Evolutionary conservation across 1,140 invertebrate species (phyloP).

Genomic region (Drosophila littoralis): DNA sequence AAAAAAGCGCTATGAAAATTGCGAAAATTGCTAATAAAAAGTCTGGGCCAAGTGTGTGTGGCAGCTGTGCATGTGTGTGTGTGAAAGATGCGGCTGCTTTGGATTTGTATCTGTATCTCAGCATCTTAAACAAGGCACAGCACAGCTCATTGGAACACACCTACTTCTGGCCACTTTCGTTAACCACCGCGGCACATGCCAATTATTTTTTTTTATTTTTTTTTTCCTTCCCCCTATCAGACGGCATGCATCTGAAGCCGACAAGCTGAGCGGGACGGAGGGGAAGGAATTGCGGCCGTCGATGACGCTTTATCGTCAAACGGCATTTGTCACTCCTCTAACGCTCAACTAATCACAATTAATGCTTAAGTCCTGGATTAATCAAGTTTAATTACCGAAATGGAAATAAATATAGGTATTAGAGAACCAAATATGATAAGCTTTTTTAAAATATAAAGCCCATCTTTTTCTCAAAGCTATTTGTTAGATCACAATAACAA

Average conservation of each 20-base stretch:
- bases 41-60: conserved; percentile 25
- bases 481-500: no score
- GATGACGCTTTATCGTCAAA: not conserved
- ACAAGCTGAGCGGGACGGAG: not conserved
- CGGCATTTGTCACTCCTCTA: not conserved
- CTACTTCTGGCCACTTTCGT: conserved; percentile 64
- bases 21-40: conserved; percentile 77
- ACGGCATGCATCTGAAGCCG: conserved; percentile 52
- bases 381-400: not conserved
- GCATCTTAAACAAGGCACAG: conserved; percentile 42
- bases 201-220: conserved; percentile 44
- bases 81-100: conserved; percentile 49
- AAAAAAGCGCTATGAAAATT: conserved; percentile 55
- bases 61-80: conserved; percentile 24
- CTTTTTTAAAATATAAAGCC: no score
- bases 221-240: conserved; percentile 32
- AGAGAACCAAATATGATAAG: no score
- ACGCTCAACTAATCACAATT: not conserved
- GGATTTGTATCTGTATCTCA: conserved; percentile 52
- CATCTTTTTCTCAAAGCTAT: no score
- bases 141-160: conserved; percentile 42
- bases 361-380: not conserved
- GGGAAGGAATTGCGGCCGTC: not conserved
- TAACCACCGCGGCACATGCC: conserved; percentile 52
- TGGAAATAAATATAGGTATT: no score